Conservation (phyloP, 1,140 invertebrate genomes). For the Magallana gigas region DNA sequence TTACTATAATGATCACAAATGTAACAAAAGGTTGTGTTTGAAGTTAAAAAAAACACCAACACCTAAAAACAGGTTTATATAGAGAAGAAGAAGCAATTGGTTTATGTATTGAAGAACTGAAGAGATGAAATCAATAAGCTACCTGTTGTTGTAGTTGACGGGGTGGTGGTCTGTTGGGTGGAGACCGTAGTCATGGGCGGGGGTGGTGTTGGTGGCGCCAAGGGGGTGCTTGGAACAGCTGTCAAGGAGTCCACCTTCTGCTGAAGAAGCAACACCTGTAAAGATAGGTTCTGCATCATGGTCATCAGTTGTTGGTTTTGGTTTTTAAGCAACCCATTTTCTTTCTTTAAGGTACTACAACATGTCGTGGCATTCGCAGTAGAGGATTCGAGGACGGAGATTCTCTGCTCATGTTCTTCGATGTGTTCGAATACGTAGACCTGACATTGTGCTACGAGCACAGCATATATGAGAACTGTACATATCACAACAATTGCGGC, state of each 20-base stretch:
- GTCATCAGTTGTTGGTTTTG: background rate
- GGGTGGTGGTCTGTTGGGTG: background rate
- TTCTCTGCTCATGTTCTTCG: background rate
- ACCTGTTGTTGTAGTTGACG: background rate
- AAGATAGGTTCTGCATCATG: background rate
- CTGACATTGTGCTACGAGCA: background rate
- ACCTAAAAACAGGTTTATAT: too few relatives aligned
- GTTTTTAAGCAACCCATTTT: conserved; percentile 23
- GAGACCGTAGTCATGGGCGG: background rate
- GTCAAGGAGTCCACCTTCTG: background rate
- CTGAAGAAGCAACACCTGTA: background rate
- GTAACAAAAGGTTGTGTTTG: too few relatives aligned
- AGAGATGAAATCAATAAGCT: background rate
- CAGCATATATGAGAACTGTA: background rate
- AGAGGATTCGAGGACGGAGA: background rate
- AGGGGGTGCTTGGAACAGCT: background rate
- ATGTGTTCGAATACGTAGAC: conserved; percentile 23
- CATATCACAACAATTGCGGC: background rate
- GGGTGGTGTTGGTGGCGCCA: background rate
- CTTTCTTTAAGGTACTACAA: conserved; percentile 18
- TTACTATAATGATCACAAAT: too few relatives aligned
- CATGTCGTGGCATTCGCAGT: conserved; percentile 7
- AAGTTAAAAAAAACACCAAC: too few relatives aligned
- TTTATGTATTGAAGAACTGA: too few relatives aligned
- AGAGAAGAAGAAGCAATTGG: too few relatives aligned